Conservation (phyloP, 35 echinoderm and acorn worm species). For the Heliocidaris tuberculata region DNA sequence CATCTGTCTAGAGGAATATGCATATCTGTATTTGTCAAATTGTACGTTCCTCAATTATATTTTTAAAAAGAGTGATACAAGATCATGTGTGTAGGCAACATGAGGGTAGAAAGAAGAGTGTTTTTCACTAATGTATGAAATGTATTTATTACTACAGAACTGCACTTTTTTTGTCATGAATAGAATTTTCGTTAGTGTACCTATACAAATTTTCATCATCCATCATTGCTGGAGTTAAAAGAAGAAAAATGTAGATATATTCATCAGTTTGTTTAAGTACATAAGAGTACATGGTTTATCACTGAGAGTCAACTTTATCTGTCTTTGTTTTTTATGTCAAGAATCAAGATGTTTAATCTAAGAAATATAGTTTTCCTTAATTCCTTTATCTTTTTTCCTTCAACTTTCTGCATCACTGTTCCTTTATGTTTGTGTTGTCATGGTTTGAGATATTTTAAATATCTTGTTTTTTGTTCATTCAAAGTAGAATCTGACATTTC, state of each 20-base stretch:
- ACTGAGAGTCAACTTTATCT: background rate
- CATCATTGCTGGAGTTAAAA: background rate
- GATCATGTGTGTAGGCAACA: too few relatives aligned
- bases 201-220: too few relatives aligned
- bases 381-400: background rate
- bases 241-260: background rate
- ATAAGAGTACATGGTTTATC: background rate
- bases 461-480: too few relatives aligned
- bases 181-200: too few relatives aligned
- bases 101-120: background rate
- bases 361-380: background rate
- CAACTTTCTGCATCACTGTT: background rate
- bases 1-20: too few relatives aligned
- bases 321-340: background rate
- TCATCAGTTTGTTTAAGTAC: background rate
- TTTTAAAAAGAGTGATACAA: too few relatives aligned
- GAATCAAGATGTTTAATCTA: too few relatives aligned
- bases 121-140: background rate
- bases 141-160: background rate
- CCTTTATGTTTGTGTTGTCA: background rate
- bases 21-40: too few relatives aligned
- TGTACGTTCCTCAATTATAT: too few relatives aligned
- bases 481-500: too few relatives aligned
- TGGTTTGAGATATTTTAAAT: background rate
- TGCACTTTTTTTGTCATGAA: background rate